Conservation (phyloP, 2,888 invertebrate species). For the Alcis repandata region DNA sequence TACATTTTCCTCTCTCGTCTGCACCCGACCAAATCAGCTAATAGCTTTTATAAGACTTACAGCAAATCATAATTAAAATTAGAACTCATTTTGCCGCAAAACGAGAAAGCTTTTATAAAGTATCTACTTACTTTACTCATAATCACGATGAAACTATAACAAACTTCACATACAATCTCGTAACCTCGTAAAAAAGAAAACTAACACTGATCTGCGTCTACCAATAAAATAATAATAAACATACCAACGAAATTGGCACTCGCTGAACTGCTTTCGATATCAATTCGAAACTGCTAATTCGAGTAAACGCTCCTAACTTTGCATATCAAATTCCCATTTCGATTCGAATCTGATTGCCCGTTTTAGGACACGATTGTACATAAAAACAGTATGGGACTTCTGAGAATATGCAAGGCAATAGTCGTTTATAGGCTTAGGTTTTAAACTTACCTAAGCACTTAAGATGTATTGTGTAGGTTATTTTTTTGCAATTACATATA, state of each 20-base stretch:
- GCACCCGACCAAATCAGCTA: no score
- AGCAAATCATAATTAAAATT: no score
- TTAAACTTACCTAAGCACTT: no score
- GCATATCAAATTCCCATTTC: conserved; percentile 57
- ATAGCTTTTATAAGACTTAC: no score
- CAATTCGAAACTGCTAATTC: conserved; percentile 49
- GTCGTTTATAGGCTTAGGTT: no score
- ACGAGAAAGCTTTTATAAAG: no score
- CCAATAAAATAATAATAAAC: conserved; percentile 46
- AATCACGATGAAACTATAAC: conserved; percentile 3
- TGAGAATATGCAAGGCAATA: no score
- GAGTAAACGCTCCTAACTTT: conserved; percentile 56
- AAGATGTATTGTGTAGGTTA: no score
- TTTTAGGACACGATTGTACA: conserved; percentile 29
- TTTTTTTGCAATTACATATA: no score
- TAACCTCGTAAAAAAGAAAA: conserved; percentile 32
- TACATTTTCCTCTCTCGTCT: no score
- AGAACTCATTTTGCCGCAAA: no score
- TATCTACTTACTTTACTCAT: not conserved
- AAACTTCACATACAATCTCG: conserved; percentile 8
- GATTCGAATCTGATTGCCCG: conserved; percentile 51
- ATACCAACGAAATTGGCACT: conserved; percentile 46
- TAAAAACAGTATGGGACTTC: conserved; percentile 23
- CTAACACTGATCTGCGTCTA: conserved; percentile 18
- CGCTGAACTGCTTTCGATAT: conserved; percentile 43